Evolutionary conservation across 2,888 invertebrate genomes (phyloP).

Genomic region (Plusia festucae): DNA sequence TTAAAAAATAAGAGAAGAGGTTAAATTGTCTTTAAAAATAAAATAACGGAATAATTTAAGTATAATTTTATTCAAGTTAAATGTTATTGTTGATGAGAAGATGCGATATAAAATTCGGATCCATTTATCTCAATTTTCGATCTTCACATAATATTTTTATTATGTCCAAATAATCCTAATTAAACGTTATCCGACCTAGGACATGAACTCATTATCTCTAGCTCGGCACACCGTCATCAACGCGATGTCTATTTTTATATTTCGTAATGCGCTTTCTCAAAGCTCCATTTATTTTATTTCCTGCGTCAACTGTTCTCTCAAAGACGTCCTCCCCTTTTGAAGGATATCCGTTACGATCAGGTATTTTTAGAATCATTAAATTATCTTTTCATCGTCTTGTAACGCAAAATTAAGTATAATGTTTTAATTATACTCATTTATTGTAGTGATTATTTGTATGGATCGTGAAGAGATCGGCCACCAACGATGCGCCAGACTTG

Average conservation of each 20-base stretch:
- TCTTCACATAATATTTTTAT: not conserved
- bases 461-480: no score
- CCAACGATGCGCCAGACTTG: no score
- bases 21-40: no score
- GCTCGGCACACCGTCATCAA: not conserved
- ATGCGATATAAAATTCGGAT: no score
- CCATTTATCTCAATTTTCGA: no score
- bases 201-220: not conserved
- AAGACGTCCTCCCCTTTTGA: not conserved
- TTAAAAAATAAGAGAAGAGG: no score
- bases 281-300: constrained; percentile 9
- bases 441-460: no score
- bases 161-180: not conserved
- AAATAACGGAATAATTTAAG: no score
- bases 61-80: no score
- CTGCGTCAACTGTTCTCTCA: not conserved
- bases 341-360: not conserved
- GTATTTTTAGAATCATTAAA: not conserved
- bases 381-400: not conserved
- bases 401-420: not conserved
- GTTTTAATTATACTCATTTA: not conserved
- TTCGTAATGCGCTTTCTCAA: not conserved
- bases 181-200: not conserved
- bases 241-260: not conserved
- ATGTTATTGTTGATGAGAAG: no score